Conservation (phyloP, 2,113 vertebrate genomes). For the Trematomus loennbergii region DNA sequence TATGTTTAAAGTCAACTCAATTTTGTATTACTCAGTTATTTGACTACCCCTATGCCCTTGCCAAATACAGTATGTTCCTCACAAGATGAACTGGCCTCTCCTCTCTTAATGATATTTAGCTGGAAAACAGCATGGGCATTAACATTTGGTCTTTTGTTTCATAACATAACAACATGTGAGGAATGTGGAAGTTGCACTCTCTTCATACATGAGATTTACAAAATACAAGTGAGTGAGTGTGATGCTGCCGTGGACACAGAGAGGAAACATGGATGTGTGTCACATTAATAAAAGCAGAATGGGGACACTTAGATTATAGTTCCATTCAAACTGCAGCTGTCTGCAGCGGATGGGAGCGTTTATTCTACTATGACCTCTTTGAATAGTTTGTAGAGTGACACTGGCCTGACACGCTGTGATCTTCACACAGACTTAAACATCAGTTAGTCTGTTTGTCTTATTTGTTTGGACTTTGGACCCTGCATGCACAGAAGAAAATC, state of each 20-base stretch:
- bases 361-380: not conserved
- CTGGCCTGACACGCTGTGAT: not conserved
- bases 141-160: too few species aligned
- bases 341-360: not conserved
- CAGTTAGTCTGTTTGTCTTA: conserved; percentile 19
- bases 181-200: too few species aligned
- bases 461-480: not conserved
- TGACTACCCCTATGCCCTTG: too few species aligned
- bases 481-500: not conserved
- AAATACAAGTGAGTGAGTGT: not conserved
- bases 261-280: conserved; percentile 19
- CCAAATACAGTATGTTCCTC: too few species aligned
- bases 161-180: too few species aligned
- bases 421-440: conserved; percentile 8
- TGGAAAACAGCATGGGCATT: too few species aligned
- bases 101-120: too few species aligned
- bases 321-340: not conserved
- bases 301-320: not conserved
- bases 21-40: too few species aligned
- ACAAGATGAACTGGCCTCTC: too few species aligned
- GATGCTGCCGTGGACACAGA: not conserved
- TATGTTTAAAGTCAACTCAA: too few species aligned
- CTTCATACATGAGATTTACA: too few species aligned
- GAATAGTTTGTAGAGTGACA: not conserved
- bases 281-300: conserved; percentile 16